Percentiles rank a stretch among this genome's conserved stretches.
These are phyloP conservation scores for Perognathus longimembris DNA, from an alignment of 2,113 vertebrate species.

Conservation along the genomic window DNA sequence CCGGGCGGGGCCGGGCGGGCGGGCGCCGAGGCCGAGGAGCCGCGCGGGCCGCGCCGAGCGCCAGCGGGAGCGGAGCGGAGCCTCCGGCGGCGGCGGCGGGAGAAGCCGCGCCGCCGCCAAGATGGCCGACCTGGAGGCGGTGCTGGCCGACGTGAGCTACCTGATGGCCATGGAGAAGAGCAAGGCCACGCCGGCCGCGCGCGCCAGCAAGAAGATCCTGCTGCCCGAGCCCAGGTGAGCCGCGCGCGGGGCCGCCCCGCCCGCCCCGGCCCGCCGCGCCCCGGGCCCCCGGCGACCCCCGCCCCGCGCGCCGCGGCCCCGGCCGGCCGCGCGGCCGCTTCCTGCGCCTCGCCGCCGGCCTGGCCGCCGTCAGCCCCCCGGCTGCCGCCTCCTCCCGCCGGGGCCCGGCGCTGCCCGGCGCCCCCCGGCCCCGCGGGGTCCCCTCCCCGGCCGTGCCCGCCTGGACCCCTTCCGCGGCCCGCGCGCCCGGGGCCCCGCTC, in stretches of 20 bases:
- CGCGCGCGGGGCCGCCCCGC: not conserved
- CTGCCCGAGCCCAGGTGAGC: slow-evolving; percentile 89
- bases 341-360: not conserved
- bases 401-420: not conserved
- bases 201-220: slow-evolving; percentile 89
- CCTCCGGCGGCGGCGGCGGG: slow-evolving; percentile 65
- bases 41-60: slow-evolving; percentile 63
- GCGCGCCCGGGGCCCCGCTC: not conserved
- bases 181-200: slow-evolving; percentile 87
- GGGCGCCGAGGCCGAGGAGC: slow-evolving; percentile 68
- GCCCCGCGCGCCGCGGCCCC: slow-evolving; percentile 40
- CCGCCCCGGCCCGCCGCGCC: not conserved
- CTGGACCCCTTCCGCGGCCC: not conserved
- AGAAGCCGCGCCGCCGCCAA: slow-evolving; percentile 80
- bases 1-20: slow-evolving; percentile 6
- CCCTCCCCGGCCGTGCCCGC: not conserved
- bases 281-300: too few relatives aligned
- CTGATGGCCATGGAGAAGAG: slow-evolving; percentile 91
- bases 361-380: too few relatives aligned
- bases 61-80: slow-evolving; percentile 46
- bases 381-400: not conserved
- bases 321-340: not conserved
- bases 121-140: slow-evolving; percentile 89
- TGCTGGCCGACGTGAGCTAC: slow-evolving; percentile 89
- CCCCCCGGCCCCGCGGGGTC: not conserved